Base-by-base conservation (phyloP, 1,140 invertebrate species). In the Cherax destructor region DNA sequence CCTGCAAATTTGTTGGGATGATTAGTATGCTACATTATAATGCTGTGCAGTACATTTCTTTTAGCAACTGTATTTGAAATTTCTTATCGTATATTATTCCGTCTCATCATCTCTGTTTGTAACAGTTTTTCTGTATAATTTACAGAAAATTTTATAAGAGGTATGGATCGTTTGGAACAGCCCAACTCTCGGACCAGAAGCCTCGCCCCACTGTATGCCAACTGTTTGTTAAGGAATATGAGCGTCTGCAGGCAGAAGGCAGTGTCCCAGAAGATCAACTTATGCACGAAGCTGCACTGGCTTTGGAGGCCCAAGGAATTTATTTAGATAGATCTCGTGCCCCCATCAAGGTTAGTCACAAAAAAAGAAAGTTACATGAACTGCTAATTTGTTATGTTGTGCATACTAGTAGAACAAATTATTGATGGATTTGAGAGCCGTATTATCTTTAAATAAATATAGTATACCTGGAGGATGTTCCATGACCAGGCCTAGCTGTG, bases 141-240 rank as follows among this genome's bases (percentile, higher is more conserved):
- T 86, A 9, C 81, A 93, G 93, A 83, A 92, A 93, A 78, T 93
- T 93, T 77, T 93, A 93, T 59, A 92, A 91, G 74, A 83, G 74
- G 49, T 92, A 88, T 89, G 86, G 93, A 9, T 92, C 91, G 18
- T 80, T 85, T 59, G 93, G 93, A 47, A 56, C 77, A 74, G 90
- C 92, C 9, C 86, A 52, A 10, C 52, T 93, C 2, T 83, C 76
- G 47, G 88, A 93, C 3, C 47, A 30, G 16, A 92, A 30, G 30
- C 16, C 49, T n/a, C 84, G 79, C 13, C 84, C 79, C 24, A 59
- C 84, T 24, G 16, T 92, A 30, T 92, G 84, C 41, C 91, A 92
- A 69, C 24, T 86, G 18, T 91, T 92, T 77, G 65, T 92, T n/a
- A 78, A 81, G 16, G 91, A 92, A 59, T 92, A 92, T 59, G 47